A percentile compares a stretch with the other conserved stretches of the same genome.
Conservation (phyloP, 2,797 vertebrate genomes). For the Ctenopoma kingsleyae region DNA sequence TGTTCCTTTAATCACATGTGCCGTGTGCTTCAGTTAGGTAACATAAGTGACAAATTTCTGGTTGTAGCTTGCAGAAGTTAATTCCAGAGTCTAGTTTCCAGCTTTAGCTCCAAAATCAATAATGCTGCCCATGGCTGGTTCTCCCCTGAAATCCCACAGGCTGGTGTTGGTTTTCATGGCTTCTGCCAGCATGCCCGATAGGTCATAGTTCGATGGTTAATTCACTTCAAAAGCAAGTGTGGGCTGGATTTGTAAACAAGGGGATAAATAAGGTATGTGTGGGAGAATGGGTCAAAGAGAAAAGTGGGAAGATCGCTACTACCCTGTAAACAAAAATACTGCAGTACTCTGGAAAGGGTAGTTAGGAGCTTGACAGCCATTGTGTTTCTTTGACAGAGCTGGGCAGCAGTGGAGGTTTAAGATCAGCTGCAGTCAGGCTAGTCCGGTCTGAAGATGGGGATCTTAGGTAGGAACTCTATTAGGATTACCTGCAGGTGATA, state of each 20-base stretch:
- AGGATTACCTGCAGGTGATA: constrained; percentile 91
- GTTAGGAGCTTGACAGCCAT: constrained; percentile 58
- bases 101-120: constrained; percentile 47
- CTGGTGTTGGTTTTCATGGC: constrained; percentile 37
- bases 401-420: constrained; percentile 90
- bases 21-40: constrained; percentile 60
- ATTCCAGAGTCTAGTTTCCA: constrained; percentile 47
- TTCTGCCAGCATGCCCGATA: constrained; percentile 25
- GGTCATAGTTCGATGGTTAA: constrained; percentile 27
- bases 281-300: constrained; percentile 5
- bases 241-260: constrained; percentile 75
- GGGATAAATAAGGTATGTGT: constrained; percentile 24
- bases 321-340: constrained; percentile 76
- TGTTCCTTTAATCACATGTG: constrained; percentile 37
- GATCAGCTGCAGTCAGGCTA: constrained; percentile 85
- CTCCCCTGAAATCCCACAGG: constrained; percentile 36
- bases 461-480: constrained; percentile 99
- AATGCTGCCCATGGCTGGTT: constrained; percentile 42
- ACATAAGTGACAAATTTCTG: constrained; percentile 58
- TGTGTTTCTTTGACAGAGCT: constrained; percentile 85
- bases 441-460: constrained; percentile 99
- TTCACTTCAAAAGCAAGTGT: constrained; percentile 29
- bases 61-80: constrained; percentile 47
- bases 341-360: constrained; percentile 50
- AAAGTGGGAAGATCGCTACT: constrained; percentile 30